These are phyloP conservation scores for Cyprinodon variegatus DNA, from an alignment of 2,113 vertebrate species.

Conservation along the genomic window DNA sequence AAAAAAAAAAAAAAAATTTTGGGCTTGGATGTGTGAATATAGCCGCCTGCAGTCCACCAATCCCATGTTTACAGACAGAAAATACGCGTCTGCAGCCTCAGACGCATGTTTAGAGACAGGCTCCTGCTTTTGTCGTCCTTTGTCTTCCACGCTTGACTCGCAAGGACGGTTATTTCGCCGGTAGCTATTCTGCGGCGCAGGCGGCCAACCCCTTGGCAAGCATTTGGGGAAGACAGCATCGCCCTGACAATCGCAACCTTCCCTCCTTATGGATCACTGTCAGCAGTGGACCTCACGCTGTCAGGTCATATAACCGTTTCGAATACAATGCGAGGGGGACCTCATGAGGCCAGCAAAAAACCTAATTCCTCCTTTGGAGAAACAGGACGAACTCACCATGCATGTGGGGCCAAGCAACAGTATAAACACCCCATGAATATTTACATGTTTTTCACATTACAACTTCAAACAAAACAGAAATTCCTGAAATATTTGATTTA, in stretches of 20 bases:
- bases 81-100: constrained; percentile 8
- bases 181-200: constrained; percentile 63
- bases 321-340: constrained; percentile 48
- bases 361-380: constrained; percentile 29
- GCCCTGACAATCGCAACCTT: constrained; percentile 74
- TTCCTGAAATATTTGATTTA: not conserved
- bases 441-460: not conserved
- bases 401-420: not conserved
- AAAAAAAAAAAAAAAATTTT: not conserved
- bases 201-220: constrained; percentile 58
- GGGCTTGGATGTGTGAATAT: not conserved
- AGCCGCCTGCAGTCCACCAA: not conserved
- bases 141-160: constrained; percentile 53
- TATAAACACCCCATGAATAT: not conserved
- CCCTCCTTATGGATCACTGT: constrained; percentile 70
- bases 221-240: constrained; percentile 50
- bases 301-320: constrained; percentile 73
- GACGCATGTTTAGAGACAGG: constrained; percentile 36
- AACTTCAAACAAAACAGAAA: no score
- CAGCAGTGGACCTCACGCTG: constrained; percentile 69
- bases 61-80: not conserved
- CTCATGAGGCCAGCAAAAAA: constrained; percentile 47
- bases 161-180: constrained; percentile 56
- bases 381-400: constrained; percentile 15
- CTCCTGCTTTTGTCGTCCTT: constrained; percentile 47